Base-by-base conservation (phyloP, 30 jellyfish, hydroid and myxozoan genomes). In the Cassiopea andromeda region DNA sequence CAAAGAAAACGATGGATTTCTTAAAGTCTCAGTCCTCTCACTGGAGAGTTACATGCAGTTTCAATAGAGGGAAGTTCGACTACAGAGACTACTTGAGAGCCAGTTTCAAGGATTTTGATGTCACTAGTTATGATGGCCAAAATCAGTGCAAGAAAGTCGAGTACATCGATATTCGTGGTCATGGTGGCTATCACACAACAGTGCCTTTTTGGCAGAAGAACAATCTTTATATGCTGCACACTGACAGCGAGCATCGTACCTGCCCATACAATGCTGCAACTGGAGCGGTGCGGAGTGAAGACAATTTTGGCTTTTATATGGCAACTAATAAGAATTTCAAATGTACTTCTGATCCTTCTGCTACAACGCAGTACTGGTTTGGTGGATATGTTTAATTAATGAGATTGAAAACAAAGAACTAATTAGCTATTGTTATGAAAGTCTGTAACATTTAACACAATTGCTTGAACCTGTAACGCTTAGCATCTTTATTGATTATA, bases 71-170 rank as follows among this genome's bases (percentile, higher is more conserved):
- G 7, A 58, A 18, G 7, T 15, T 78, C 44, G 87, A 78, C 49
- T 78, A 48, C 75, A 13, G 49, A 18, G 87, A 78, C 50, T 78
- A 78, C 47, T 4, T 78, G 43, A 58, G 87, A n/a, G 87, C 57
- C 3, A 78, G 54, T 6, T 78, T 78, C 46, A 54, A 78, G 2
- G 74, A 50, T 48, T 78, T 54, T 7, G 87, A 78, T n/a, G 10
- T 78, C 67, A 78, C 66, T 18, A 78, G 76, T n/a, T 50, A 2
- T 15, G 45, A 5, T 13, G 87, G 67, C n/a, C 1, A 16, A 2
- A 48, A 19, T 4, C 7, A 19, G 7, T 78, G 87, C 87, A 78
- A 78, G 75, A 54, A 78, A 0, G 87, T 78, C 0, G 87, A 78
- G 60, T 54, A 1, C 19, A 78, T 78, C 64, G 50, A 54, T 12